Percentiles rank a stretch among this genome's conserved stretches.
Evolutionary conservation across 1,140 invertebrate species (phyloP).

Genomic region (Drosophila gunungcola): DNA sequence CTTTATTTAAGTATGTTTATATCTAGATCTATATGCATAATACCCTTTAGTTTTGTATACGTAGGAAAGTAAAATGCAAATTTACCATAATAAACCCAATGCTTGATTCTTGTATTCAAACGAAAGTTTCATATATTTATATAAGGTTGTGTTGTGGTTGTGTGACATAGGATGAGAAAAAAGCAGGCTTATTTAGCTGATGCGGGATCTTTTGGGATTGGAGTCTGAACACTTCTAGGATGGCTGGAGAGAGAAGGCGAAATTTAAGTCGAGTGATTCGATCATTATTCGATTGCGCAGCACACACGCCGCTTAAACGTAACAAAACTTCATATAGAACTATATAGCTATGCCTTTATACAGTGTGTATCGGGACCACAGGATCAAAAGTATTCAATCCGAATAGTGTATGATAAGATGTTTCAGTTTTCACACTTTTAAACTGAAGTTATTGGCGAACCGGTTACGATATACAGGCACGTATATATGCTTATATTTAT

Average conservation of each 20-base stretch:
- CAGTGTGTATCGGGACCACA: neutral
- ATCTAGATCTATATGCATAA: slow-evolving; percentile 45
- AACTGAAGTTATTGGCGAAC: neutral
- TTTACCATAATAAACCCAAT: slow-evolving; percentile 35
- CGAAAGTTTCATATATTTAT: slow-evolving; percentile 10
- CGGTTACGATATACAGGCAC: neutral
- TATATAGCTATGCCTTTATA: slow-evolving; percentile 1
- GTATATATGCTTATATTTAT: slow-evolving; percentile 7
- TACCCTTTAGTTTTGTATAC: slow-evolving; percentile 43
- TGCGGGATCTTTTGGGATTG: neutral
- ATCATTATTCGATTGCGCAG: slow-evolving; percentile 19
- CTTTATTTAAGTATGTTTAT: slow-evolving; percentile 54
- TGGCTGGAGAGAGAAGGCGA: slow-evolving; percentile 21
- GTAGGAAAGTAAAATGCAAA: slow-evolving; percentile 46
- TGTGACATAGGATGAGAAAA: slow-evolving; percentile 21
- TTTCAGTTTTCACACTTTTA: neutral
- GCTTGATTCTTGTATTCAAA: slow-evolving; percentile 15
- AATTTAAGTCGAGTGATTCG: slow-evolving; percentile 23
- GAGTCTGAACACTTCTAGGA: slow-evolving; percentile 14
- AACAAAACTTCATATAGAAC: slow-evolving; percentile 20
- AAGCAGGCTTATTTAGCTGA: slow-evolving; percentile 9
- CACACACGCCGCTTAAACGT: slow-evolving; percentile 9
- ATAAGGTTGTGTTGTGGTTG: too few relatives aligned
- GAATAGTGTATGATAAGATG: too few relatives aligned
- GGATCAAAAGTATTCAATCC: neutral